Evolutionary conservation across 2,113 vertebrate genomes (phyloP), one percentile per base, ranked within the genome.

Genomic region (Crotalus horridus): DNA sequence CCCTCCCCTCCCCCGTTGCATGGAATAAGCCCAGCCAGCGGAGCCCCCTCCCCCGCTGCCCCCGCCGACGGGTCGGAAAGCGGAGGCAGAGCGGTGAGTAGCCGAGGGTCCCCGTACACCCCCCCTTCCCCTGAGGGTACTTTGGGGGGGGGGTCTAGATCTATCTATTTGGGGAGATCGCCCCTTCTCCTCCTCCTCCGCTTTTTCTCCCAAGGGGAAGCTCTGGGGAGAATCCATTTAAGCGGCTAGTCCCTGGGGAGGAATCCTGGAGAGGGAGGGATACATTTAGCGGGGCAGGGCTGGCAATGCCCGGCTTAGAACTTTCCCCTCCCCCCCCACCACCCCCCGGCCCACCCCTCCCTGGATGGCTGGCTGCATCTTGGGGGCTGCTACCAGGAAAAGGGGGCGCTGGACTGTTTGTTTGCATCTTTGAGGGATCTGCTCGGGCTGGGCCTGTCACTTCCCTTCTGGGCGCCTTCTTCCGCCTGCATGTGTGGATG

Each of bases 61-160:
- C 26, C 20, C n/a, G 12, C 29, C 61, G 24, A 81, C 46, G n/a
- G 88, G 56, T 91, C 24, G 90, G 91, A 88, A 93, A 90, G 91
- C 91, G 94, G 93, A 93, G 94, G 87, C 91, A 95, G 90, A 91
- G 88, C 94, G 96, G 96, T 96, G 90, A 96, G 96, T 95, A 90
- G 59, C 69, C 4, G 87, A 88, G 59, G 2, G n/a, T 0, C 13
- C 89, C 64, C 88, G 55, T 43, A n/a, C 17, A 2, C n/a, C 17
- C 26, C 12, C 29, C 23, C 59, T 10, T 26, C 10, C 24, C 8
- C 10, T 0, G 64, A 61, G 59, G 3, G 24, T 29, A 61, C 24
- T 61, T 61, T 61, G 9, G 59, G 59, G 53, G 59, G 59, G 24
- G 39, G 39, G 39, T 61, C 24, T 33, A 33, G 64, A 13, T 29